Conservation (phyloP, 2,797 vertebrate species). For the Spea hammondii region DNA sequence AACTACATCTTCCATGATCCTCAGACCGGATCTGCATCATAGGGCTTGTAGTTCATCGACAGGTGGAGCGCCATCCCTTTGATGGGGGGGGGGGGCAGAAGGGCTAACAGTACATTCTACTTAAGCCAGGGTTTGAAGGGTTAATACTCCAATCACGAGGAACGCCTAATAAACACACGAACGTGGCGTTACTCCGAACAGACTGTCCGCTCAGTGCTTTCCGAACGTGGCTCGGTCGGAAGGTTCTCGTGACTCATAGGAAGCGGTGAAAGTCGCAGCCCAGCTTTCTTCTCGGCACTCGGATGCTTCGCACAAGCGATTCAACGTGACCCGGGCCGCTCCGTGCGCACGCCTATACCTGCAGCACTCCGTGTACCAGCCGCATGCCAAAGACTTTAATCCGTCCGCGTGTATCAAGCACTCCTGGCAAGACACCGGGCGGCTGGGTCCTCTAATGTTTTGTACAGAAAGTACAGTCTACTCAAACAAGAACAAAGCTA, state of each 20-base stretch:
- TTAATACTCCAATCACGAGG: too few relatives aligned
- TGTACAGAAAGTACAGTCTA: not conserved
- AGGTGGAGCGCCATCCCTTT: too few relatives aligned
- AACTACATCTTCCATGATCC: too few relatives aligned
- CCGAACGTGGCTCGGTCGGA: not conserved
- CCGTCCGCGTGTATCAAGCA: constrained; percentile 2
- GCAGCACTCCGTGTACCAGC: constrained; percentile 17
- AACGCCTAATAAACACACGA: too few relatives aligned
- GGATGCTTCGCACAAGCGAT: constrained; percentile 6
- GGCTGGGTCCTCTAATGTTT: not conserved
- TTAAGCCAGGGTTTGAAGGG: too few relatives aligned
- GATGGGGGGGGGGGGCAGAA: too few relatives aligned
- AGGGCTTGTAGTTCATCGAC: too few relatives aligned
- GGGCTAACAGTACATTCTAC: too few relatives aligned
- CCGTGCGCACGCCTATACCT: constrained; percentile 1
- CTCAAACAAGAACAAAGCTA: not conserved
- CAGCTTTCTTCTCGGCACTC: not conserved
- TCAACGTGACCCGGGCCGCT: constrained; percentile 18
- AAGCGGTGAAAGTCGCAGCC: constrained; percentile 8
- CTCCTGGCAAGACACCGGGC: not conserved
- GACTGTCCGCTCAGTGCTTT: not conserved
- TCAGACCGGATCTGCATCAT: too few relatives aligned
- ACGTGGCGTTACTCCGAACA: not conserved
- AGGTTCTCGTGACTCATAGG: constrained; percentile 2
- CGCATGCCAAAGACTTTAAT: not conserved